Evolutionary conservation across 2,113 vertebrate genomes (phyloP).

Genomic region (Corvus moneduloides): DNA sequence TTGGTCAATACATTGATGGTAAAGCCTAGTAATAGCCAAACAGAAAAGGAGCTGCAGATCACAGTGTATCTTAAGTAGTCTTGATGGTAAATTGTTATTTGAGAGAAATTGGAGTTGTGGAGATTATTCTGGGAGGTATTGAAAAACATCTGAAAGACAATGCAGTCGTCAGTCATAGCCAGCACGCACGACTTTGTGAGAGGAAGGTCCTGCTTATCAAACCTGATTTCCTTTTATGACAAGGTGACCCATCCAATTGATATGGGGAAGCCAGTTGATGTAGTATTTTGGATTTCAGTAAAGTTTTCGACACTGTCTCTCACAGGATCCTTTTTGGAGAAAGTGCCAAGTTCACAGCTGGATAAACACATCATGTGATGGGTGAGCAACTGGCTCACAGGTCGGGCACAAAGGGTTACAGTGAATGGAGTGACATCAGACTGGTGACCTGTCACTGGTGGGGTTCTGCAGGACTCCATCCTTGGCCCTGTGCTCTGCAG

Average conservation of each 20-base stretch:
- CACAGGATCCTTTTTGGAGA: background rate
- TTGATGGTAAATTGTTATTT: background rate
- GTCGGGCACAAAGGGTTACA: background rate
- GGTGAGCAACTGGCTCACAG: background rate
- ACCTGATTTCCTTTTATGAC: background rate
- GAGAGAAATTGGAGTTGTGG: background rate
- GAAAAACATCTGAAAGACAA: background rate
- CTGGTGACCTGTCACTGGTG: background rate
- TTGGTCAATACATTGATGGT: background rate
- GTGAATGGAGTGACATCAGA: background rate
- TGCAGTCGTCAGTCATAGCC: background rate
- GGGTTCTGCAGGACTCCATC: background rate
- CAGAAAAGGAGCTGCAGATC: background rate
- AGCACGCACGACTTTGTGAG: accelerated
- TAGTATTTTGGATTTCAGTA: background rate
- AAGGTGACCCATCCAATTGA: accelerated
- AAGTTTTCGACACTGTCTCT: background rate
- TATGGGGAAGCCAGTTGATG: background rate
- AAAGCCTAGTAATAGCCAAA: background rate
- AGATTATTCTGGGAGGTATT: background rate
- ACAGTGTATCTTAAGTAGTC: background rate
- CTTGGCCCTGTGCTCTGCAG: background rate
- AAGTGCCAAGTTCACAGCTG: background rate
- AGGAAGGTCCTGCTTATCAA: background rate
- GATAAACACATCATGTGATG: background rate